A percentile compares a stretch with the other conserved stretches of the same genome.
phyloP scores from a whole-genome alignment of 2,797 vertebrate species.

The Danio jaintianensis region DNA sequence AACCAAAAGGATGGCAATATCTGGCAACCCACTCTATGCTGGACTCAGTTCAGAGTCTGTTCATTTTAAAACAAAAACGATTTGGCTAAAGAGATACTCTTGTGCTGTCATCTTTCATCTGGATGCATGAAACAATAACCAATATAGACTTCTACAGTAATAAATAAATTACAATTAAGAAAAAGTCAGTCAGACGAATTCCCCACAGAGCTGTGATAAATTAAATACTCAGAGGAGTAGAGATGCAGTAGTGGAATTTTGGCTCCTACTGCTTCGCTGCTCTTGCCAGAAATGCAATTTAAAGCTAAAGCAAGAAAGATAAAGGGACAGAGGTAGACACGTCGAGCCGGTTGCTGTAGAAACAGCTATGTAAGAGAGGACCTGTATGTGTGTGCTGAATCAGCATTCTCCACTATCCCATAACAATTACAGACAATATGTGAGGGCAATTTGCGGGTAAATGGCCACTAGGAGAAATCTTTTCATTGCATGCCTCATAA shows the following conservation, averaged over 20 bases:
- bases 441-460: slow-evolving; percentile 9
- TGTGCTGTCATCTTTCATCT: slow-evolving; percentile 25
- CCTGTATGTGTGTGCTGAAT: slow-evolving; percentile 47
- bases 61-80: background rate
- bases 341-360: slow-evolving; percentile 48
- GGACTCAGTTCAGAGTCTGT: background rate
- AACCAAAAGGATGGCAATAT: background rate
- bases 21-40: background rate
- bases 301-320: slow-evolving; percentile 30
- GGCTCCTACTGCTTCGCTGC: background rate
- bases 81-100: background rate
- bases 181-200: slow-evolving; percentile 3
- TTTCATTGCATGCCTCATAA: slow-evolving; percentile 4
- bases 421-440: slow-evolving; percentile 14
- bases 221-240: background rate
- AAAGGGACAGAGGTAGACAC: slow-evolving; percentile 32
- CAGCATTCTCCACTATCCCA: slow-evolving; percentile 28
- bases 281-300: slow-evolving; percentile 41
- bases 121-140: slow-evolving; percentile 15
- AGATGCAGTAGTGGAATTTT: slow-evolving; percentile 16
- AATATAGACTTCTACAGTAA: slow-evolving; percentile 24
- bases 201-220: slow-evolving; percentile 8
- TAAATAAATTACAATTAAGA: slow-evolving; percentile 39
- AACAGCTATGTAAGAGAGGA: slow-evolving; percentile 49
- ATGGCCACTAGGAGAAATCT: slow-evolving; percentile 11